These are phyloP conservation scores for Pocillopora damicornis DNA, from an alignment of 64 coral and sea anemone species.

Conservation along the genomic window DNA sequence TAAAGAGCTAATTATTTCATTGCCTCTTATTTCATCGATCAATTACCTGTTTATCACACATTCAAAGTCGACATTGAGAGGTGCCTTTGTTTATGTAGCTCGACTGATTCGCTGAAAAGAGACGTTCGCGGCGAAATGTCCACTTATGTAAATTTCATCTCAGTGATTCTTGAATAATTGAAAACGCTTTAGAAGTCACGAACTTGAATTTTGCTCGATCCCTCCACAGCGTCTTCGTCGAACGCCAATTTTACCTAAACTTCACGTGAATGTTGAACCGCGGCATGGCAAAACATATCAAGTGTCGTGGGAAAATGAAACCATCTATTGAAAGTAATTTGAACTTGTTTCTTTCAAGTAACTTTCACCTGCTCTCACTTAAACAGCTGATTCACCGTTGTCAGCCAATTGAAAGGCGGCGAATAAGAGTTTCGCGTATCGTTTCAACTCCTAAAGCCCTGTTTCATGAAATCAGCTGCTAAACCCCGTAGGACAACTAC, in stretches of 20 bases:
- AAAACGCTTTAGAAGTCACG: slow-evolving; percentile 23
- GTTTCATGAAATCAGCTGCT: neutral
- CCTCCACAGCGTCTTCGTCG: neutral
- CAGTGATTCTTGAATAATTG: slow-evolving; percentile 15
- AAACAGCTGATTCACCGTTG: neutral
- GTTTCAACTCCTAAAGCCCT: neutral
- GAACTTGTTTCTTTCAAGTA: neutral
- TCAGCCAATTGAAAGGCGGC: neutral
- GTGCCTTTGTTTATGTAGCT: slow-evolving; percentile 37
- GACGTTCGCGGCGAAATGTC: neutral
- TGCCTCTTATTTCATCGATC: neutral
- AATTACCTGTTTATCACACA: slow-evolving; percentile 23
- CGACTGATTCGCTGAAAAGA: slow-evolving; percentile 2
- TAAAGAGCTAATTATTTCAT: neutral
- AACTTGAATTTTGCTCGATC: neutral
- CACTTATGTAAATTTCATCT: slow-evolving; percentile 32
- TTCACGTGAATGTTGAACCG: neutral
- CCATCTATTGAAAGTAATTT: neutral
- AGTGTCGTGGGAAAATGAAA: neutral
- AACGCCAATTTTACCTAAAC: neutral
- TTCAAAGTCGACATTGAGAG: neutral
- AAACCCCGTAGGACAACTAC: too few species aligned
- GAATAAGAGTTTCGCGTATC: neutral
- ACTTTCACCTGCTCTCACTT: neutral
- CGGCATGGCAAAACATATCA: neutral